Percentiles rank a stretch among this genome's conserved stretches.
phyloP scores from a whole-genome alignment of 2,888 invertebrate species.

The Scelioninae gen. 2 region DNA sequence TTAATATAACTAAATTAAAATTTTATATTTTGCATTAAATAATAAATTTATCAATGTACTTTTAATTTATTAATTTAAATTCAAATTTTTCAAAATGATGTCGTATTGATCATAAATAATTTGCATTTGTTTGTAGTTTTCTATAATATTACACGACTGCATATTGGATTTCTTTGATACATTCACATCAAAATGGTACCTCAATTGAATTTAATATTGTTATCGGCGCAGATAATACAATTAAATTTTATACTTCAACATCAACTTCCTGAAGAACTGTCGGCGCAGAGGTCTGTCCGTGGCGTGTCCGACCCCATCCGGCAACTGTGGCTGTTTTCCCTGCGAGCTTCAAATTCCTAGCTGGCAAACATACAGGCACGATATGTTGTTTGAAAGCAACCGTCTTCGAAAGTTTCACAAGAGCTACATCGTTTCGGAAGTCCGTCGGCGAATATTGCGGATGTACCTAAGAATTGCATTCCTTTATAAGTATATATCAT shows the following conservation, averaged over 20 bases:
- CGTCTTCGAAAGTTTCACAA: conserved; percentile 86
- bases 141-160: too few relatives aligned
- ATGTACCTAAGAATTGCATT: conserved; percentile 78
- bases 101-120: too few relatives aligned
- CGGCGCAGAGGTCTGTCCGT: conserved; percentile 92
- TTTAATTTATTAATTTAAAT: too few relatives aligned
- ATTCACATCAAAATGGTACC: too few relatives aligned
- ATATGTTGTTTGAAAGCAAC: conserved; percentile 95
- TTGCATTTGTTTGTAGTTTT: too few relatives aligned
- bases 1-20: too few relatives aligned
- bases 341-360: conserved; percentile 84
- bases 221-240: not conserved
- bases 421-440: conserved; percentile 92
- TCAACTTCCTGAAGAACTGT: conserved; percentile 90
- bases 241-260: conserved; percentile 78
- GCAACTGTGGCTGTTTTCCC: conserved; percentile 94
- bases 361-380: conserved; percentile 92
- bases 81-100: too few relatives aligned
- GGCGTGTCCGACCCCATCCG: conserved; percentile 94
- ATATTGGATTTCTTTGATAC: too few relatives aligned
- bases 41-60: too few relatives aligned
- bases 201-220: too few relatives aligned
- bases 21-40: too few relatives aligned
- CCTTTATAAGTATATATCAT: too few relatives aligned
- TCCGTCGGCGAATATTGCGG: conserved; percentile 93